These are phyloP conservation scores for Spondyliosoma cantharus DNA, from an alignment of 2,797 vertebrate genomes.

Conservation along the genomic window DNA sequence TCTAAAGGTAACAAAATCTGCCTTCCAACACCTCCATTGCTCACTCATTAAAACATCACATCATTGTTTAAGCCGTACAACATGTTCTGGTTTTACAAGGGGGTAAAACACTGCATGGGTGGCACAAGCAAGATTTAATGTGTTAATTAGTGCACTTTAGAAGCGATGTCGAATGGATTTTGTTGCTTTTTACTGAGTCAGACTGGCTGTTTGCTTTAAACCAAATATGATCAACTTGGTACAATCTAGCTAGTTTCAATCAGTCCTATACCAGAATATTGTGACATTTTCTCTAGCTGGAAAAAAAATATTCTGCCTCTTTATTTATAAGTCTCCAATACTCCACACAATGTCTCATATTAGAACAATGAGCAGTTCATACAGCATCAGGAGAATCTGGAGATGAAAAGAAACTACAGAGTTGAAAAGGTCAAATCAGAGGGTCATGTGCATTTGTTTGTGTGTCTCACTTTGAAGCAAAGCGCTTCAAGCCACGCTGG, in stretches of 20 bases:
- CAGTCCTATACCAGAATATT: background rate
- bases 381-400: conserved; percentile 34
- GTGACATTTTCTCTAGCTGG: background rate
- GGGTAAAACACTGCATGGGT: too few relatives aligned
- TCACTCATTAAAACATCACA: background rate
- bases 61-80: background rate
- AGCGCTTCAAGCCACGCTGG: conserved; percentile 34
- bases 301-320: conserved; percentile 20
- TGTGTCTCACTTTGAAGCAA: conserved; percentile 59
- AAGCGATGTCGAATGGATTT: background rate
- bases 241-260: background rate
- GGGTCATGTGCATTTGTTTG: conserved; percentile 50
- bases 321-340: conserved; percentile 3
- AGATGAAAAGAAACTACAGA: conserved; percentile 54
- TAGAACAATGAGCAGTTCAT: conserved; percentile 33
- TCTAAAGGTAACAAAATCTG: background rate
- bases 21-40: background rate
- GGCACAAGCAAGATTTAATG: background rate
- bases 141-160: background rate
- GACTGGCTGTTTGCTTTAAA: background rate
- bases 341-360: conserved; percentile 4
- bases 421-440: conserved; percentile 56
- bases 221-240: background rate
- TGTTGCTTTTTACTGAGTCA: background rate
- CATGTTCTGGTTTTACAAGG: background rate